Evolutionary conservation across 2,113 vertebrate species (phyloP).

Genomic region (Heloderma charlesbogerti): DNA sequence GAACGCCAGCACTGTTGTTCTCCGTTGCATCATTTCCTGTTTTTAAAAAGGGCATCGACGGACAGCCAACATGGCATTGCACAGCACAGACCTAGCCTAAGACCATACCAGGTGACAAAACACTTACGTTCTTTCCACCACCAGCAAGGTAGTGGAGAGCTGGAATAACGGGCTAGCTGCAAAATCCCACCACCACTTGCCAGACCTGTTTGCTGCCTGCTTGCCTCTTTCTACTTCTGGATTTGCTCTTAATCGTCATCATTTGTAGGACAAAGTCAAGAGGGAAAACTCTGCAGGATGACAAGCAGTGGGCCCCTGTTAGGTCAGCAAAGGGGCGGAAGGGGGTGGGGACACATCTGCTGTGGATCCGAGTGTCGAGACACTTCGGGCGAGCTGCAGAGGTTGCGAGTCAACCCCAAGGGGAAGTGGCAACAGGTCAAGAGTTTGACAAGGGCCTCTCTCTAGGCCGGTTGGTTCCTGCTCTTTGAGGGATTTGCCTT

Average conservation of each 20-base stretch:
- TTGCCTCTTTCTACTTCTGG: neutral
- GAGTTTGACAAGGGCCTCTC: neutral
- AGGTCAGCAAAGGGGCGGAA: too few relatives aligned
- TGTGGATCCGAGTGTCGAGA: neutral
- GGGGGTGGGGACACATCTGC: neutral
- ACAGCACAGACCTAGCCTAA: neutral
- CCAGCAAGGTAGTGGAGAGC: neutral
- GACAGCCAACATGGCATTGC: neutral
- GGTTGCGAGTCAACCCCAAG: neutral
- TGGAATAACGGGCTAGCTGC: neutral
- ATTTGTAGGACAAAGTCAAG: neutral
- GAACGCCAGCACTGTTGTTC: neutral
- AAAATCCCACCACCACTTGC: neutral
- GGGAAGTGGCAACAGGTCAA: neutral
- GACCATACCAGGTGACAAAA: neutral
- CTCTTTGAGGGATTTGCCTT: constrained; percentile 18
- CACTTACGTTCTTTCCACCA: neutral
- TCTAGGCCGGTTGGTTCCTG: neutral
- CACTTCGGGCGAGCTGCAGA: neutral
- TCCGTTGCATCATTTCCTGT: neutral
- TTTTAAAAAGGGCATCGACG: neutral
- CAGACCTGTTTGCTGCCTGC: constrained; percentile 3
- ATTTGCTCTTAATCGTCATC: neutral
- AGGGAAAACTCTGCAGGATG: neutral
- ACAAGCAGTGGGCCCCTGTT: neutral